Percentiles rank a stretch among this genome's conserved stretches.
phyloP scores from a whole-genome alignment of 2,797 vertebrate species.

The Tolypeutes matacus region DNA sequence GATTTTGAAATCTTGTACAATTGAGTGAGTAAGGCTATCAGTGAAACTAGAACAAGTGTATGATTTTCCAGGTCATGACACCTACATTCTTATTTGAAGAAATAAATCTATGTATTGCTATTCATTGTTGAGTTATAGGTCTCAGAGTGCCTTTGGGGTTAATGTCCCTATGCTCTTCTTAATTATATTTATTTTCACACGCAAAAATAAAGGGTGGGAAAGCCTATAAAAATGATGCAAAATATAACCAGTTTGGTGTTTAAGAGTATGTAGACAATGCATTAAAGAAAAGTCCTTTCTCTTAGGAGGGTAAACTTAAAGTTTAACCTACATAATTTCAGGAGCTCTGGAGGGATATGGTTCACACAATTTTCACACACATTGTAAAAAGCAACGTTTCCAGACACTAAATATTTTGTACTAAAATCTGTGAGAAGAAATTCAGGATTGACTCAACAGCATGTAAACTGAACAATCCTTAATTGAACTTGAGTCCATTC shows the following conservation, averaged over 20 bases:
- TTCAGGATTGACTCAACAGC: not conserved
- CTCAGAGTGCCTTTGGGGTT: slow-evolving; percentile 60
- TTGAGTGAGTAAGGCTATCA: slow-evolving; percentile 45
- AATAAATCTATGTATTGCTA: slow-evolving; percentile 37
- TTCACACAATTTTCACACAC: not conserved
- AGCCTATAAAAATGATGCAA: not conserved
- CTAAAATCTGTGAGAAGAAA: slow-evolving; percentile 57
- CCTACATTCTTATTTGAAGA: slow-evolving; percentile 33
- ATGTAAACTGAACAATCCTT: slow-evolving; percentile 31
- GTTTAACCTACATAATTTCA: not conserved
- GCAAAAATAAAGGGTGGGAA: slow-evolving; percentile 56
- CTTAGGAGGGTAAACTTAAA: not conserved
- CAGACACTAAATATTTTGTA: slow-evolving; percentile 49
- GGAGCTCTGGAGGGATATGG: slow-evolving; percentile 3
- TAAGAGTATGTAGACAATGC: not conserved
- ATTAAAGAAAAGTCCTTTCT: not conserved
- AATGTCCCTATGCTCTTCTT: slow-evolving; percentile 43
- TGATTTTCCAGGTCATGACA: slow-evolving; percentile 74
- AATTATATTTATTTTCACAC: slow-evolving; percentile 61
- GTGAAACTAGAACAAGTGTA: slow-evolving; percentile 31
- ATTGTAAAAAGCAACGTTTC: slow-evolving; percentile 59
- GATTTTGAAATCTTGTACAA: not conserved
- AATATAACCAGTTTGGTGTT: not conserved
- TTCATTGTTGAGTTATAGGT: slow-evolving; percentile 67
- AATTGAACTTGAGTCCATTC: slow-evolving; percentile 40